Percentiles rank a stretch among this genome's conserved stretches.
These are phyloP conservation scores for Xyrichtys novacula DNA, from an alignment of 2,797 vertebrate species.

Conservation along the genomic window DNA sequence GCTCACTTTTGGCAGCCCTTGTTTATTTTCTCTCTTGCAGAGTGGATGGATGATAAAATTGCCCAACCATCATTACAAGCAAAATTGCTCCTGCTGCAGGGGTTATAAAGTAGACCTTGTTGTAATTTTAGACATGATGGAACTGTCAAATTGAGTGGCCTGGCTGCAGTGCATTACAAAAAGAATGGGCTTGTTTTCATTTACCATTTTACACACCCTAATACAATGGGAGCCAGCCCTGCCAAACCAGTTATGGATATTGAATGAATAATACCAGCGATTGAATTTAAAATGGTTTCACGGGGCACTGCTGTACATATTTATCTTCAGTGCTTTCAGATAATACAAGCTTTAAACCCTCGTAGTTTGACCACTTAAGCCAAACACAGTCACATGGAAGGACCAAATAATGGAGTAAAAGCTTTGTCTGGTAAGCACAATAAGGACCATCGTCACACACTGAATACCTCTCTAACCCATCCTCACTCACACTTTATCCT, in stretches of 20 bases:
- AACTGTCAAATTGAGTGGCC: conserved; percentile 32
- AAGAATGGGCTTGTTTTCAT: conserved; percentile 27
- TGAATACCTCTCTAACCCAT: not conserved
- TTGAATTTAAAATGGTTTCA: conserved; percentile 11
- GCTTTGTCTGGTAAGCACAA: conserved; percentile 12
- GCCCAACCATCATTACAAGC: conserved; percentile 36
- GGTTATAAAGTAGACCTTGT: conserved; percentile 37
- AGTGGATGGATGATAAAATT: conserved; percentile 37
- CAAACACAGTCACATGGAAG: not conserved
- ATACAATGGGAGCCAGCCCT: conserved; percentile 6
- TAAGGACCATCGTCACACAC: not conserved
- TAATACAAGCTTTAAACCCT: conserved; percentile 3
- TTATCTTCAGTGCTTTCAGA: conserved; percentile 7
- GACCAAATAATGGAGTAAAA: conserved; percentile 2
- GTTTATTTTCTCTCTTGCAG: conserved; percentile 33
- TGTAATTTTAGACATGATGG: conserved; percentile 42
- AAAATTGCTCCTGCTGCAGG: conserved; percentile 40
- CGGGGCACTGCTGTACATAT: conserved; percentile 1
- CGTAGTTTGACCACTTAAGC: not conserved
- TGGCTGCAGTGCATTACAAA: conserved; percentile 13
- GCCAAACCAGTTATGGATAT: conserved; percentile 14
- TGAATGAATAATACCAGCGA: not conserved
- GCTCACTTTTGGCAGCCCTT: conserved; percentile 20
- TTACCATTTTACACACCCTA: conserved; percentile 16
- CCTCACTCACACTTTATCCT: conserved; percentile 6